These are phyloP conservation scores for Bhutanitis thaidina DNA, from an alignment of 2,888 invertebrate genomes.

Conservation along the genomic window DNA sequence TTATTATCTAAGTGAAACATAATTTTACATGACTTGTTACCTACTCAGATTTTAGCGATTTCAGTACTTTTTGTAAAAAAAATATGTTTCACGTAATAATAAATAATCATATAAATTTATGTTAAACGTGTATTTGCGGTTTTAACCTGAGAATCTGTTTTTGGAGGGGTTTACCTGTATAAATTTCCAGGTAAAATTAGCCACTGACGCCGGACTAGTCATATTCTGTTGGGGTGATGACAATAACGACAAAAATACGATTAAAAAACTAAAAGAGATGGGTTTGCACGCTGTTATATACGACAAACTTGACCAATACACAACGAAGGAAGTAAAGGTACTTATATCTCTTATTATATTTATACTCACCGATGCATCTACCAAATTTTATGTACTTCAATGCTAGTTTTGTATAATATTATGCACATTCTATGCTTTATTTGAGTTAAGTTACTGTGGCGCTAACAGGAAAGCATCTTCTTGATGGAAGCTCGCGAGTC, in stretches of 20 bases:
- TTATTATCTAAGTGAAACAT: too few species aligned
- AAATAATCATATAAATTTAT: too few species aligned
- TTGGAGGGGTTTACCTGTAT: too few species aligned
- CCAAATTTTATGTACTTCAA: background rate
- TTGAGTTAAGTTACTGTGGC: slow-evolving; percentile 24
- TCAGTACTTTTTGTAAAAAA: too few species aligned
- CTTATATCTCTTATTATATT: background rate
- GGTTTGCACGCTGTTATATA: slow-evolving; percentile 98
- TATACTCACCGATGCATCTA: background rate
- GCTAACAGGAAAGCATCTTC: slow-evolving; percentile 87
- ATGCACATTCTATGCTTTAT: slow-evolving; percentile 4
- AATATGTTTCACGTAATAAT: too few species aligned
- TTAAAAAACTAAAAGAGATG: slow-evolving; percentile 90
- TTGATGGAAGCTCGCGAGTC: slow-evolving; percentile 88
- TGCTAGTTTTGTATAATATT: background rate
- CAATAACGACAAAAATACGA: slow-evolving; percentile 92
- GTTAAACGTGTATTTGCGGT: too few species aligned
- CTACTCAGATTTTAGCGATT: too few species aligned
- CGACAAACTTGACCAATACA: slow-evolving; percentile 92
- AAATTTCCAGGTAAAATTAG: slow-evolving; percentile 83
- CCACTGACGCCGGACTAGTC: slow-evolving; percentile 89
- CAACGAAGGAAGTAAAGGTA: slow-evolving; percentile 84
- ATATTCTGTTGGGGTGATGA: slow-evolving; percentile 99
- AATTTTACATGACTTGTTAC: too few species aligned
- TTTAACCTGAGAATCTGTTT: too few species aligned